Percentiles rank a stretch among this genome's conserved stretches.
These are phyloP conservation scores for Latrodectus elegans DNA, from an alignment of 2,888 invertebrate species.

Conservation along the genomic window DNA sequence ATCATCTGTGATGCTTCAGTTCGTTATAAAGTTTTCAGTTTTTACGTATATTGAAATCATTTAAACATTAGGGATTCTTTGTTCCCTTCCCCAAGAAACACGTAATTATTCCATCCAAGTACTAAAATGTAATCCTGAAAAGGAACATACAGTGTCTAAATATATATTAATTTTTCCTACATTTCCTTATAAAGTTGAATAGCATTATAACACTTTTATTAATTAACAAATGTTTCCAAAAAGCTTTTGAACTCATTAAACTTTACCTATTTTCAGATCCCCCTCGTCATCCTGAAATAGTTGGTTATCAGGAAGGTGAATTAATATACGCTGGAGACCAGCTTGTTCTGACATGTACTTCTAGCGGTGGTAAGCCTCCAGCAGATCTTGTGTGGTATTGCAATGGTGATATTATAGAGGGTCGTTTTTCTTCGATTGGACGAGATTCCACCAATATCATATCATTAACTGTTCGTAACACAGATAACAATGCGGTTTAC, in stretches of 20 bases:
- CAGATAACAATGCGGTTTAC: conserved; percentile 94
- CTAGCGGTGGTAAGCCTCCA: conserved; percentile 96
- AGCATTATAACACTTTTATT: background rate
- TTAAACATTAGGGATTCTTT: too few species aligned
- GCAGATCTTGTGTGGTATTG: conserved; percentile 96
- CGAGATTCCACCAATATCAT: conserved; percentile 91
- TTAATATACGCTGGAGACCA: conserved; percentile 91
- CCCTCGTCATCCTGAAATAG: conserved; percentile 92
- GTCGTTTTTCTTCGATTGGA: conserved; percentile 88
- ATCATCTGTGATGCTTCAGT: too few species aligned
- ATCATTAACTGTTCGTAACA: conserved; percentile 89
- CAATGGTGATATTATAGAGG: conserved; percentile 89
- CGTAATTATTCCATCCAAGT: too few species aligned
- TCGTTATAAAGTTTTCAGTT: too few species aligned
- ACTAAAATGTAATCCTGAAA: too few species aligned
- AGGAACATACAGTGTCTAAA: too few species aligned
- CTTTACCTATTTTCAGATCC: conserved; percentile 80
- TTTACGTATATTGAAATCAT: too few species aligned
- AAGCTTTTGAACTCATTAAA: background rate
- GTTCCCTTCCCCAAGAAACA: too few species aligned
- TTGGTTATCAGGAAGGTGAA: conserved; percentile 92
- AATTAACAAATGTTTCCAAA: too few species aligned
- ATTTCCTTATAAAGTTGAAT: background rate
- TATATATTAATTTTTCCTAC: too few species aligned
- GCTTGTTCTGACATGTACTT: conserved; percentile 91